These are phyloP conservation scores for Dunckerocampus dactyliophorus DNA, from an alignment of 2,113 vertebrate species.

Conservation along the genomic window DNA sequence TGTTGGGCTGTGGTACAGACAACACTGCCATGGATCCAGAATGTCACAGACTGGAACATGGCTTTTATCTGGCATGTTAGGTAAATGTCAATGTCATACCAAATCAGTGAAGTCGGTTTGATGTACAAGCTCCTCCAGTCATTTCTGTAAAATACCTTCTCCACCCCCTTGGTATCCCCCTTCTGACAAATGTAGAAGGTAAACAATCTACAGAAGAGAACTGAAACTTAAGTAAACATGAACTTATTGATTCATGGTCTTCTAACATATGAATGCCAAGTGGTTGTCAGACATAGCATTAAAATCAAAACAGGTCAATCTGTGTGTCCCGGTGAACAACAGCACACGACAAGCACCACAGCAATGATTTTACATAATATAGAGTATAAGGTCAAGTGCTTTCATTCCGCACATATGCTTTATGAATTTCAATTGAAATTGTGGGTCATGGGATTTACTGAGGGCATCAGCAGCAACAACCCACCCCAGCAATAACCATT, in stretches of 20 bases:
- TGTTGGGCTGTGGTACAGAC: slow-evolving; percentile 17
- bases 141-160: slow-evolving; percentile 37
- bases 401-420: slow-evolving; percentile 22
- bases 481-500: slow-evolving; percentile 52
- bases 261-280: slow-evolving; percentile 19
- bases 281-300: slow-evolving; percentile 24
- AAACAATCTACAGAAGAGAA: slow-evolving; percentile 12
- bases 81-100: slow-evolving; percentile 46
- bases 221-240: slow-evolving; percentile 34
- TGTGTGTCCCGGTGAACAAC: slow-evolving; percentile 17
- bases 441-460: slow-evolving; percentile 42
- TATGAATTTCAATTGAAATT: slow-evolving; percentile 45
- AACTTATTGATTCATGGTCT: slow-evolving; percentile 33
- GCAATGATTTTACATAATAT: slow-evolving; percentile 34
- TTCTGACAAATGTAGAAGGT: slow-evolving; percentile 34
- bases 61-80: slow-evolving; percentile 52
- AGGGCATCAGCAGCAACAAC: slow-evolving; percentile 36
- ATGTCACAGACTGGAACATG: slow-evolving; percentile 25
- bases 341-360: slow-evolving; percentile 15
- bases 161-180: slow-evolving; percentile 21
- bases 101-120: slow-evolving; percentile 22
- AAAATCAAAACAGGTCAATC: slow-evolving; percentile 42
- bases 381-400: slow-evolving; percentile 41
- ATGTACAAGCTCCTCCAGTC: slow-evolving; percentile 28
- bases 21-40: slow-evolving; percentile 23